Percentiles rank a stretch among this genome's conserved stretches.
These are phyloP conservation scores for Cremastinae sp. DNA, from an alignment of 2,888 invertebrate genomes.

Conservation along the genomic window DNA sequence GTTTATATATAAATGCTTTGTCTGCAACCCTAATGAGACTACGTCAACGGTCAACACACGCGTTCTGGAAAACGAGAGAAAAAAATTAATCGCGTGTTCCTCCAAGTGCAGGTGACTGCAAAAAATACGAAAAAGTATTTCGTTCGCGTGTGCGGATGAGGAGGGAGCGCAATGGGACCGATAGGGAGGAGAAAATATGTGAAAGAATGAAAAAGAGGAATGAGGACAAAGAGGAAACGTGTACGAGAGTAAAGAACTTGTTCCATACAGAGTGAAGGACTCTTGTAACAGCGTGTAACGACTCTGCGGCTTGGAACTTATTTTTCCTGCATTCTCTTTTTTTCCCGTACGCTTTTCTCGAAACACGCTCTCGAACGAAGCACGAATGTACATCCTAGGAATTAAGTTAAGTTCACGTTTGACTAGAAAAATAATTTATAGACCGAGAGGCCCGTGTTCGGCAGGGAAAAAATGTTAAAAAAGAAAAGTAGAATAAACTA, in stretches of 20 bases:
- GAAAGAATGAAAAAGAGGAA: constrained; percentile 14
- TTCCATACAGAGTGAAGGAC: constrained; percentile 26
- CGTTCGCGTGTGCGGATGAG: constrained; percentile 19
- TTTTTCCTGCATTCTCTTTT: constrained; percentile 21
- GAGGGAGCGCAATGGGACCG: constrained; percentile 9
- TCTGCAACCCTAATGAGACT: constrained; percentile 10
- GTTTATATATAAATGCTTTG: constrained; percentile 1
- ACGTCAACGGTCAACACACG: constrained; percentile 5
- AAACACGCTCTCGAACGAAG: not conserved
- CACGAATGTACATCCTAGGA: not conserved
- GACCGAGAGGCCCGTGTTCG: too few relatives aligned
- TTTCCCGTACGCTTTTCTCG: constrained; percentile 4
- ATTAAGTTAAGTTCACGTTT: not conserved
- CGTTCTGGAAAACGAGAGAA: constrained; percentile 11
- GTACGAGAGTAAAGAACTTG: not conserved
- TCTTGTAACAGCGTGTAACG: constrained; percentile 35
- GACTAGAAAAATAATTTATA: not conserved
- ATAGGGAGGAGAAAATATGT: not conserved
- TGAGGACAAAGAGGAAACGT: constrained; percentile 16
- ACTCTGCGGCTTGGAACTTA: constrained; percentile 30
- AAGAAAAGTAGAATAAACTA: too few relatives aligned
- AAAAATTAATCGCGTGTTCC: not conserved
- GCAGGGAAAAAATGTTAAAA: too few relatives aligned
- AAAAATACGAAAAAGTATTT: constrained; percentile 13
- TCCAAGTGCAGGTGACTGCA: too few relatives aligned